A percentile compares a stretch with the other conserved stretches of the same genome.
These are phyloP conservation scores for Peromyscus maniculatus DNA, from an alignment of 2,113 vertebrate species.

Conservation along the genomic window DNA sequence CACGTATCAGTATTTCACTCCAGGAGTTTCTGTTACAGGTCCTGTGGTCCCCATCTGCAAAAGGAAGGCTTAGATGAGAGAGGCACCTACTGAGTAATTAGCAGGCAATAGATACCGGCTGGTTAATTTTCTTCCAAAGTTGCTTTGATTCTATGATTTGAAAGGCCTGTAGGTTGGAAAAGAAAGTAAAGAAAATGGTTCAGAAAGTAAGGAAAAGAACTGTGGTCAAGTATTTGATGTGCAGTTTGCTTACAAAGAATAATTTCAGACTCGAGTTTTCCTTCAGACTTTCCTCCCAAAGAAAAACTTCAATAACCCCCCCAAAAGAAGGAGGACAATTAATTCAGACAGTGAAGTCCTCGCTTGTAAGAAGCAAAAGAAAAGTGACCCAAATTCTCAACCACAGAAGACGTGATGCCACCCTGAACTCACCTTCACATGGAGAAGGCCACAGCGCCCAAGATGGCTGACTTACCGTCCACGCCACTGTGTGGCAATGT, in stretches of 20 bases:
- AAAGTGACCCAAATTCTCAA: slow-evolving; percentile 34
- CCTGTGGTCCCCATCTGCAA: neutral
- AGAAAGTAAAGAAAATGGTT: neutral
- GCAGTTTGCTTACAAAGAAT: slow-evolving; percentile 49
- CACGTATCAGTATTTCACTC: neutral
- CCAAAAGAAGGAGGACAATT: neutral
- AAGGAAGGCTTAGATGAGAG: neutral
- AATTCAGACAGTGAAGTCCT: neutral
- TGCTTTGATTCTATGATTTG: slow-evolving; percentile 44
- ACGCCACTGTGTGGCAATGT: neutral
- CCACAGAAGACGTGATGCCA: neutral
- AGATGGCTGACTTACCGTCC: neutral
- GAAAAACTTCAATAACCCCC: neutral
- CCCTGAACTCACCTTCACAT: slow-evolving; percentile 15
- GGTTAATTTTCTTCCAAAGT: slow-evolving; percentile 3
- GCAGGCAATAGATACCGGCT: neutral
- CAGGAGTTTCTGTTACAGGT: neutral
- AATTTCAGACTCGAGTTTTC: slow-evolving; percentile 18
- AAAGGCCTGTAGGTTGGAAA: neutral
- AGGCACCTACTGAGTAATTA: neutral
- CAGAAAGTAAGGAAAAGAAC: neutral
- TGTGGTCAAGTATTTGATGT: neutral
- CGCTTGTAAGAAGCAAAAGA: slow-evolving; percentile 5
- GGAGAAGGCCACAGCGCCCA: neutral
- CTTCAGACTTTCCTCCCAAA: neutral